These are phyloP conservation scores for Euphonia xanthogaster DNA, from an alignment of 2,797 vertebrate genomes.

Conservation along the genomic window DNA sequence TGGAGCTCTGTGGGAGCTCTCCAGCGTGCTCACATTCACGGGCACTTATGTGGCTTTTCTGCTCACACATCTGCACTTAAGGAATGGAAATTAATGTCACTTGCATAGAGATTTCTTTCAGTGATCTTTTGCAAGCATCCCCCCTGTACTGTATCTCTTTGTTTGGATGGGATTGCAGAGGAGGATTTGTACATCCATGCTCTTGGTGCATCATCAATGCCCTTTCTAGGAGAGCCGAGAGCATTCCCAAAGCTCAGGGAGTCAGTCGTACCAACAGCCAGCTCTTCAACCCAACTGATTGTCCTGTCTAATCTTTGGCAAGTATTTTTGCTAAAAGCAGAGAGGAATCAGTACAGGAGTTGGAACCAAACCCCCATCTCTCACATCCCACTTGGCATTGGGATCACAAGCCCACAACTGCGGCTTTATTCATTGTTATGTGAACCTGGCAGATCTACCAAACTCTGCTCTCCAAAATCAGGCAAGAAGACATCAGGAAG, in stretches of 20 bases:
- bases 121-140: neutral
- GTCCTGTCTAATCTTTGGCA: neutral
- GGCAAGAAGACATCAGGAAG: neutral
- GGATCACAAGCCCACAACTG: neutral
- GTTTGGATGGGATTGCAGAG: neutral
- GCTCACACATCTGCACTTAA: slow-evolving; percentile 21
- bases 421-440: neutral
- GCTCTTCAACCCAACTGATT: neutral
- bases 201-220: neutral
- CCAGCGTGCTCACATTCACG: neutral
- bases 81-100: slow-evolving; percentile 1
- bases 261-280: neutral
- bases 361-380: neutral
- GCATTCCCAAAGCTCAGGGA: neutral
- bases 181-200: neutral
- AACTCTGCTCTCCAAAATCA: neutral
- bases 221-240: neutral
- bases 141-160: neutral
- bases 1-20: neutral
- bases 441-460: neutral
- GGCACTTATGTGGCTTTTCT: neutral
- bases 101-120: neutral
- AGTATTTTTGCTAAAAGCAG: neutral
- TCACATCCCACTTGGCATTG: neutral
- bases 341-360: neutral